Percentiles rank a stretch among this genome's conserved stretches.
Conservation (phyloP, 2,113 vertebrate genomes). For the Syngnathus typhle region DNA sequence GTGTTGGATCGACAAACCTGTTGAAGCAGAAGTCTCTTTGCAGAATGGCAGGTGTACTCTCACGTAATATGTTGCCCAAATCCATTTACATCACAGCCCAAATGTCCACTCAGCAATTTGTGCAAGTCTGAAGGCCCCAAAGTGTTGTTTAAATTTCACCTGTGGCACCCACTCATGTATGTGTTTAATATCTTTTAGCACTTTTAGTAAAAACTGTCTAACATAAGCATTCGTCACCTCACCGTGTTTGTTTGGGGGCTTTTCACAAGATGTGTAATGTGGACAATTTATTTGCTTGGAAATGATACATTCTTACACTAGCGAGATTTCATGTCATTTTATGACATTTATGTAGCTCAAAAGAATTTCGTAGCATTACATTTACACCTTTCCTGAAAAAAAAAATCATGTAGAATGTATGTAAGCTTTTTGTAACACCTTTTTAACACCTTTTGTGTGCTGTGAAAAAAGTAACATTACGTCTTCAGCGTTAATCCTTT, state of each 20-base stretch:
- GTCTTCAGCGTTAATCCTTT: not conserved
- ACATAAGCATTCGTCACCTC: constrained; percentile 20
- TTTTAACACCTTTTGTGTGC: no score
- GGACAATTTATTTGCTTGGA: not conserved
- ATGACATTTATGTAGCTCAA: not conserved
- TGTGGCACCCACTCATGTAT: constrained; percentile 13
- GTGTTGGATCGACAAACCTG: constrained; percentile 36
- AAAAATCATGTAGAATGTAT: not conserved
- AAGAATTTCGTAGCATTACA: not conserved
- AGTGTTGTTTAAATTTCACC: constrained; percentile 20
- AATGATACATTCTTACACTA: not conserved
- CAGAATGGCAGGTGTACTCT: constrained; percentile 49
- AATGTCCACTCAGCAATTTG: constrained; percentile 6
- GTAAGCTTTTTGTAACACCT: not conserved
- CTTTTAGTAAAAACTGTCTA: constrained; percentile 11
- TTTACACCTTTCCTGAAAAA: not conserved
- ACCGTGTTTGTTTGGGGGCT: not conserved
- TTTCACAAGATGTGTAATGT: constrained; percentile 19
- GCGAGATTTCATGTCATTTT: not conserved
- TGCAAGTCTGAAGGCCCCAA: constrained; percentile 23
- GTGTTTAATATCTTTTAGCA: constrained; percentile 15
- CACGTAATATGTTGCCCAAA: constrained; percentile 5
- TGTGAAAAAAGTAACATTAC: not conserved
- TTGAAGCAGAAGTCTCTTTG: constrained; percentile 30
- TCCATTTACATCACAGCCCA: constrained; percentile 1